Percentiles rank a stretch among this genome's conserved stretches.
These are phyloP conservation scores for Saccostrea glomerata DNA, from an alignment of 1,140 invertebrate genomes.

Conservation along the genomic window DNA sequence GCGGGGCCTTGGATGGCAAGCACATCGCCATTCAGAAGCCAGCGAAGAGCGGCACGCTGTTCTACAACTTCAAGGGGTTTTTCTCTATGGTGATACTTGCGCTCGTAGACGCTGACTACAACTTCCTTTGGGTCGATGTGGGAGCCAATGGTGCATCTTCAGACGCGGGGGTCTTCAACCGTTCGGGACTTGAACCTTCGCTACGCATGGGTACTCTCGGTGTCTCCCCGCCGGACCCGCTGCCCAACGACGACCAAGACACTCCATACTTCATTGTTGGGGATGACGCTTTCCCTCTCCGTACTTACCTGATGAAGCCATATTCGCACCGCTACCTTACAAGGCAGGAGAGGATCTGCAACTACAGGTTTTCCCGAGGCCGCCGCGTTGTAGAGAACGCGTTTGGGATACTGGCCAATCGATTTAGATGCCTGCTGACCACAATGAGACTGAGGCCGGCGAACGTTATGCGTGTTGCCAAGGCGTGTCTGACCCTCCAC, in stretches of 20 bases:
- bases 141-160: neutral
- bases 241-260: slow-evolving; percentile 46
- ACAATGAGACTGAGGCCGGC: slow-evolving; percentile 39
- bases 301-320: slow-evolving; percentile 61
- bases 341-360: slow-evolving; percentile 47
- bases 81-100: slow-evolving; percentile 53
- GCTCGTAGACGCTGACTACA: slow-evolving; percentile 76
- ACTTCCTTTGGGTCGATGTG: slow-evolving; percentile 69
- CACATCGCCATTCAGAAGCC: too few species aligned
- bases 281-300: slow-evolving; percentile 69
- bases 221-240: slow-evolving; percentile 54
- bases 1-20: too few species aligned
- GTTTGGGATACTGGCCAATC: slow-evolving; percentile 63
- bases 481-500: slow-evolving; percentile 52
- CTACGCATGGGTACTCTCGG: slow-evolving; percentile 52
- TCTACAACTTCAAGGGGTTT: neutral
- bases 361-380: too few species aligned
- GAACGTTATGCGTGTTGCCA: slow-evolving; percentile 27
- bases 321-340: slow-evolving; percentile 64
- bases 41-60: too few species aligned
- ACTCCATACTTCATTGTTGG: slow-evolving; percentile 63
- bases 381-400: slow-evolving; percentile 54
- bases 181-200: slow-evolving; percentile 43
- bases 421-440: slow-evolving; percentile 44
- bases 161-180: neutral